Conservation (phyloP, 2,888 invertebrate genomes). For the Drosophila conformis region DNA sequence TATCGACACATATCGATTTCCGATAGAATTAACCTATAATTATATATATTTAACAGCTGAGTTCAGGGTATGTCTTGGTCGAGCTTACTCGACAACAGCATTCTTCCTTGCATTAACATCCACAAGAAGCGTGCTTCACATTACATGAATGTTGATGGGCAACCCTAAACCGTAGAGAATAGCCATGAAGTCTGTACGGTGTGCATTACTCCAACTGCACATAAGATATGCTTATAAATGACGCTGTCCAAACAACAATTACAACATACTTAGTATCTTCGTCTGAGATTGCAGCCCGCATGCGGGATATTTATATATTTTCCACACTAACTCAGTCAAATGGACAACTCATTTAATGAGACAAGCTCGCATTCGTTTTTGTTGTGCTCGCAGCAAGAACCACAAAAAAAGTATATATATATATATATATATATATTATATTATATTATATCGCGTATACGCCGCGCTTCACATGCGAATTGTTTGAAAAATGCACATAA, state of each 20-base stretch:
- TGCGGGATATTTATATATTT: not conserved
- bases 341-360: constrained; percentile 8
- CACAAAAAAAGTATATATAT: not conserved
- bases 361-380: no score
- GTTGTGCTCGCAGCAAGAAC: not conserved
- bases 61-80: not conserved
- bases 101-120: not conserved
- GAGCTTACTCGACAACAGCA: not conserved
- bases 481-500: constrained; percentile 57
- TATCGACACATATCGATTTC: not conserved
- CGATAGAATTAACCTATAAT: not conserved
- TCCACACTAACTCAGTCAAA: not conserved
- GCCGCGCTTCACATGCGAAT: constrained; percentile 22
- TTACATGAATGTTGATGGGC: not conserved
- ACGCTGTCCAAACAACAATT: not conserved
- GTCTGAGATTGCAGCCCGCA: not conserved
- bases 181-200: not conserved
- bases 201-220: not conserved
- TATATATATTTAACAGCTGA: not conserved
- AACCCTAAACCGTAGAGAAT: not conserved
- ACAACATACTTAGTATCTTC: not conserved
- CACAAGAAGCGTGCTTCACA: not conserved
- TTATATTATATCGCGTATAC: constrained; percentile 36
- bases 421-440: not conserved
- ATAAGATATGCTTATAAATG: not conserved